Evolutionary conservation across 1,140 invertebrate species (phyloP), one percentile per base, ranked within the genome.

Genomic region (Apis florea): DNA sequence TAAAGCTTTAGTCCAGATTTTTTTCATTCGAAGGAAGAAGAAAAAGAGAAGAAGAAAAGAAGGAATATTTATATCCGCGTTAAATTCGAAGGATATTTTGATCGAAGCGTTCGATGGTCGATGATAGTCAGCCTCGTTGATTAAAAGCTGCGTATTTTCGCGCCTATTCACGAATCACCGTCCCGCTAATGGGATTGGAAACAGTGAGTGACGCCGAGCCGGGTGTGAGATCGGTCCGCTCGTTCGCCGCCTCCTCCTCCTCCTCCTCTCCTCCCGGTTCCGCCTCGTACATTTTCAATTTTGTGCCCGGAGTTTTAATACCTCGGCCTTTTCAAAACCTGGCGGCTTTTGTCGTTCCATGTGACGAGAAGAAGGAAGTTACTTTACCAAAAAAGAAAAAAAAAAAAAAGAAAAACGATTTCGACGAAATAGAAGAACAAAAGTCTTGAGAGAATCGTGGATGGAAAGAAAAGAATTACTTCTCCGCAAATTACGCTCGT

Each of bases 161-260:
- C 86, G 83, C 83, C 73, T 73, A 84, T 83, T 86, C 83, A 85
- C 84, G 74, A 90, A 89, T 81, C 85, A 83, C 84, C 77, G 83
- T 83, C 76, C 72, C 81, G 88, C 84, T 90, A 91, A 91, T 91
- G 89, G 89, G 88, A 91, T 91, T 91, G 90, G 86, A 85, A 85
- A 83, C 82, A 85, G 83, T 82, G 82, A 86, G 85, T 89, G 87
- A 83, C 83, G 79, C 83, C 79, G 81, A 86, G 81, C 75, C 73
- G 88, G 88, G 87, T 83, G 85, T 80, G 85, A 82, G 79, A 88
- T 83, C 85, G 85, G 85, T 87, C 86, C 83, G 77, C 66, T 83
- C 85, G 85, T 67, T 82, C 72, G 84, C 72, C 78, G 59, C 73
- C 84, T 67, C 81, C 63, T 82, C 66, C 64, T 64, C 73, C 84